Base-by-base conservation (phyloP, 2,797 vertebrate species). In the Margarornis squamiger region DNA sequence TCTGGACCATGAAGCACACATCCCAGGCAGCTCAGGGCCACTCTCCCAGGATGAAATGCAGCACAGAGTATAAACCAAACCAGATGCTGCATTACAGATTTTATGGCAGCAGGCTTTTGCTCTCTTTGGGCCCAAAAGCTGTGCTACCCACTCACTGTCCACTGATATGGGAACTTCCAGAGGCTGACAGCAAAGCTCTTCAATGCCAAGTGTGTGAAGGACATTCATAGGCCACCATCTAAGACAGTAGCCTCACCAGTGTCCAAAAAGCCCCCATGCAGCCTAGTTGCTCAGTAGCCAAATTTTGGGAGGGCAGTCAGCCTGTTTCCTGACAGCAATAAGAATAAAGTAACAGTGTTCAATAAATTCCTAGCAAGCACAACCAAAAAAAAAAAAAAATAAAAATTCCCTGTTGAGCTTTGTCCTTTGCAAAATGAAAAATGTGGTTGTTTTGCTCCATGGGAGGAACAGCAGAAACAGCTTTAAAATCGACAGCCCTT, bases 401-500 rank as follows among this genome's bases (percentile, higher is more conserved):
- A 32, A 26, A n/a, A 29, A 75, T 34, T 9, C 22, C 41, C 67
- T 11, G 26, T 89, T 92, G 77, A 92, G 80, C 86, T 96, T 96
- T 95, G 75, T 88, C 62, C 88, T 93, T 92, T 85, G 27, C 54
- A 79, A 95, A 95, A 75, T 78, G 92, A 95, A 93, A 96, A 96
- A 96, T 94, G 89, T 13, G 68, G 81, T 77, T 95, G 76, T 96
- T 96, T 94, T 96, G 68, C 66, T 96, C 57, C 55, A 88, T 0
- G 0, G 46, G 86, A 86, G 79, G 75, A 95, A 74, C 48, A 90
- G 82, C 3, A 0, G 65, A 95, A 94, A 94, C 73, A 36, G 72
- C 76, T 90, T 93, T 83, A 88, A 94, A 95, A 88, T 63, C 2
- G 57, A 78, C 74, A 86, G 79, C 4, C 8, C 48, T 57, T 84